Conservation (phyloP, 2,797 vertebrate species). For the Octomys mimax region DNA sequence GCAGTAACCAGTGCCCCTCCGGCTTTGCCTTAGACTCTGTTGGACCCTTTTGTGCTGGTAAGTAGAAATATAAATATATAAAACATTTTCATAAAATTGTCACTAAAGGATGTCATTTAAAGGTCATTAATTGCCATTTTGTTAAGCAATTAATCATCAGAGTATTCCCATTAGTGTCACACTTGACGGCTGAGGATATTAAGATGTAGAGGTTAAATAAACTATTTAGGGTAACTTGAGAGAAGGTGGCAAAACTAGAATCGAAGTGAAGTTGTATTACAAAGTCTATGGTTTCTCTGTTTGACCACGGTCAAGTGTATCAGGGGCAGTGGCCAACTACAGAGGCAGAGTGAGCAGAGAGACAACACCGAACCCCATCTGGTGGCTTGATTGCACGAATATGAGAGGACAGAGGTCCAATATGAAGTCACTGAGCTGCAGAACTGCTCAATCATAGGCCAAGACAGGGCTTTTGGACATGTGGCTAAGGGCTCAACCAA, state of each 20-base stretch:
- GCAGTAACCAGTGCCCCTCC: slow-evolving; percentile 95
- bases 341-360: not conserved
- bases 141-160: not conserved
- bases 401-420: not conserved
- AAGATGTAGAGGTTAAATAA: not conserved
- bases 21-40: slow-evolving; percentile 94
- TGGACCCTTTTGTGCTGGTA: slow-evolving; percentile 96
- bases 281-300: not conserved
- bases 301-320: not conserved
- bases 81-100: not conserved
- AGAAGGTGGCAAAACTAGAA: not conserved
- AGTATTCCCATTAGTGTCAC: not conserved
- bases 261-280: not conserved
- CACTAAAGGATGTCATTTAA: not conserved
- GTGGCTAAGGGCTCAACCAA: not conserved
- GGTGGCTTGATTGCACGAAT: not conserved
- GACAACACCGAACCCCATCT: not conserved
- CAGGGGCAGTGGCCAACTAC: not conserved
- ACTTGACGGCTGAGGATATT: not conserved
- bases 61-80: slow-evolving; percentile 43
- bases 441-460: not conserved
- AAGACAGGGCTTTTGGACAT: not conserved
- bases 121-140: not conserved
- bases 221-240: not conserved
- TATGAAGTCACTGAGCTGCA: not conserved